A percentile compares a stretch with the other conserved stretches of the same genome.
Evolutionary conservation across 2,113 vertebrate species (phyloP).

Genomic region (Madoqua kirkii): DNA sequence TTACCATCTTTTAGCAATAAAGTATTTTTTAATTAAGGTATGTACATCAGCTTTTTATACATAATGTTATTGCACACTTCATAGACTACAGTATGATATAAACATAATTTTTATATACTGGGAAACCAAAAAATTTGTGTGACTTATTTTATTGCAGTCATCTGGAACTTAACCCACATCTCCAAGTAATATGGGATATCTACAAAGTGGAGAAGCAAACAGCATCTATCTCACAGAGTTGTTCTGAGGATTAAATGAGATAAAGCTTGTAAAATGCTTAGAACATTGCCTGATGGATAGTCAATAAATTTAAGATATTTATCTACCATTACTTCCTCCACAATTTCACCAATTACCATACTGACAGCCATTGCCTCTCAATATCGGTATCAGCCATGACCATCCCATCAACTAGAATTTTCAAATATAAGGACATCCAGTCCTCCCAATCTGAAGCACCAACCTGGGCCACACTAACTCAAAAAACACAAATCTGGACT

Average conservation of each 20-base stretch:
- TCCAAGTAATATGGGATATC: neutral
- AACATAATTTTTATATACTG: neutral
- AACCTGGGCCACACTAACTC: neutral
- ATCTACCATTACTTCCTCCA: neutral
- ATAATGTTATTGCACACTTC: neutral
- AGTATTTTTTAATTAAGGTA: neutral
- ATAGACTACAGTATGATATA: neutral
- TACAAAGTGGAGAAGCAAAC: neutral
- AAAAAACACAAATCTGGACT: neutral
- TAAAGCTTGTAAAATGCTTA: neutral
- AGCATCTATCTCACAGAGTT: neutral
- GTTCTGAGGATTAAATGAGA: neutral
- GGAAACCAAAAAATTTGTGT: neutral
- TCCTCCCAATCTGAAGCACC: neutral
- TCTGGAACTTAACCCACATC: neutral
- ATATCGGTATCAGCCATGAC: neutral
- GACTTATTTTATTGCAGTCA: neutral
- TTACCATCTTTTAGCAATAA: neutral
- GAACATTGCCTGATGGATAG: neutral
- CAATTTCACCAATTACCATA: neutral
- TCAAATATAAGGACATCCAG: neutral
- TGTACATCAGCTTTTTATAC: neutral
- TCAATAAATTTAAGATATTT: neutral
- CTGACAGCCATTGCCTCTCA: neutral
- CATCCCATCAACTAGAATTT: neutral